Percentiles rank a stretch among this genome's conserved stretches.
Conservation (phyloP, 2,797 vertebrate genomes). For the Phyllotis vaccarum region DNA sequence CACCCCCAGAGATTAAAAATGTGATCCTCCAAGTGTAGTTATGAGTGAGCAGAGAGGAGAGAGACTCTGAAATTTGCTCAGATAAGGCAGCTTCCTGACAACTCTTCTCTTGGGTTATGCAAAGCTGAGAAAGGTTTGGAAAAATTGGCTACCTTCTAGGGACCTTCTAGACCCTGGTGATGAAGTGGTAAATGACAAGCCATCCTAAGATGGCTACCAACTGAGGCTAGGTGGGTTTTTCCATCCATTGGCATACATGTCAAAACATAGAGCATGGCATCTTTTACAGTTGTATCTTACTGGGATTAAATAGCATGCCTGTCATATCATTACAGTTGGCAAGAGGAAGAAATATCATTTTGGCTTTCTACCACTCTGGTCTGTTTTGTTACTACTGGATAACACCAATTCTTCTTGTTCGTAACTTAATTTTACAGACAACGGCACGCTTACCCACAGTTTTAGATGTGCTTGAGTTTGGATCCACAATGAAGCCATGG, state of each 20-base stretch:
- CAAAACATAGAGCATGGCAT: not conserved
- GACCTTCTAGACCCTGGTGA: not conserved
- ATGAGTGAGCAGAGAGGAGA: not conserved
- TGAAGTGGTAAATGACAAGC: not conserved
- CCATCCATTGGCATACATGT: not conserved
- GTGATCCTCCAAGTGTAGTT: not conserved
- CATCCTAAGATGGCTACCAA: not conserved
- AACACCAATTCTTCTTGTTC: not conserved
- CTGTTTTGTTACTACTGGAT: not conserved
- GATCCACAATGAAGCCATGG: not conserved
- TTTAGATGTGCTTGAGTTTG: not conserved
- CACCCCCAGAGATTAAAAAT: not conserved
- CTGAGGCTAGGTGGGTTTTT: not conserved
- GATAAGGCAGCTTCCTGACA: not conserved
- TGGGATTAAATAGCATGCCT: not conserved
- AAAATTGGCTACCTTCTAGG: not conserved
- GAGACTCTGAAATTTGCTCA: not conserved
- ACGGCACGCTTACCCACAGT: not conserved
- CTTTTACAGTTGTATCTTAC: slow-evolving; percentile 7
- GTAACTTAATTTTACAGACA: slow-evolving; percentile 29
- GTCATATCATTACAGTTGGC: slow-evolving; percentile 23
- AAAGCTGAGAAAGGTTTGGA: not conserved
- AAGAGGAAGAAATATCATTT: slow-evolving; percentile 27
- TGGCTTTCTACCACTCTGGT: not conserved
- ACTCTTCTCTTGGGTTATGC: not conserved